phyloP scores from a whole-genome alignment of 2,797 vertebrate species.

The Anabacerthia variegaticeps region DNA sequence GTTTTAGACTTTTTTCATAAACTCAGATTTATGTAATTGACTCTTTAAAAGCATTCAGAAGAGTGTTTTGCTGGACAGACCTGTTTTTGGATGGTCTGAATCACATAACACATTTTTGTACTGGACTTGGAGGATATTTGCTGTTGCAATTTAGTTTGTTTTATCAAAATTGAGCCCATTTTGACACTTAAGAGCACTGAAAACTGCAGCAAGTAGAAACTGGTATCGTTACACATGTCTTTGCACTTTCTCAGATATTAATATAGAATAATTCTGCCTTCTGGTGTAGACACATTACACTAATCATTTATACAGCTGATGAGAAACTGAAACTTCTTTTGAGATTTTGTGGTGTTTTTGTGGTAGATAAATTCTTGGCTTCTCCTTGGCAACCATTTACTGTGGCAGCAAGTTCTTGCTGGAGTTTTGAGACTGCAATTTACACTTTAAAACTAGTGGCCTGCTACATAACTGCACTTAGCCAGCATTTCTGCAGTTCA shows the following conservation, averaged over 20 bases:
- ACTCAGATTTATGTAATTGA: conserved; percentile 23
- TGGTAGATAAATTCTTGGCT: conserved; percentile 80
- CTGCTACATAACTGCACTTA: conserved; percentile 89
- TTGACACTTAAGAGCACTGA: conserved; percentile 19
- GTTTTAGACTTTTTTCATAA: conserved; percentile 47
- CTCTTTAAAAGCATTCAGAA: conserved; percentile 8
- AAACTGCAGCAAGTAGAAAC: conserved; percentile 45
- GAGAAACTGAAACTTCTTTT: conserved; percentile 78
- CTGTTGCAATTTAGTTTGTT: conserved; percentile 61
- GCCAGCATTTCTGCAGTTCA: conserved; percentile 96
- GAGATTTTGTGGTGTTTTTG: conserved; percentile 81
- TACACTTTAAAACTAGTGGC: conserved; percentile 82
- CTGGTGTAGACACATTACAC: conserved; percentile 63
- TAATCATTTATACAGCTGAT: conserved; percentile 67
- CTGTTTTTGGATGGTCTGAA: conserved; percentile 35
- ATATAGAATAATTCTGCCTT: conserved; percentile 54
- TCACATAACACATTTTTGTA: conserved; percentile 27
- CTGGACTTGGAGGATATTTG: conserved; percentile 64
- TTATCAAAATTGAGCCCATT: conserved; percentile 48
- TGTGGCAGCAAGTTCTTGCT: conserved; percentile 79
- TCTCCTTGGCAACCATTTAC: conserved; percentile 79
- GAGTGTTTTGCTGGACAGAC: conserved; percentile 42
- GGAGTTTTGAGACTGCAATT: conserved; percentile 82
- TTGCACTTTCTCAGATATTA: conserved; percentile 47
- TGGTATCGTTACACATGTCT: conserved; percentile 17